Evolutionary conservation across 2,113 vertebrate genomes (phyloP).

Genomic region (Hepsetus odoe): DNA sequence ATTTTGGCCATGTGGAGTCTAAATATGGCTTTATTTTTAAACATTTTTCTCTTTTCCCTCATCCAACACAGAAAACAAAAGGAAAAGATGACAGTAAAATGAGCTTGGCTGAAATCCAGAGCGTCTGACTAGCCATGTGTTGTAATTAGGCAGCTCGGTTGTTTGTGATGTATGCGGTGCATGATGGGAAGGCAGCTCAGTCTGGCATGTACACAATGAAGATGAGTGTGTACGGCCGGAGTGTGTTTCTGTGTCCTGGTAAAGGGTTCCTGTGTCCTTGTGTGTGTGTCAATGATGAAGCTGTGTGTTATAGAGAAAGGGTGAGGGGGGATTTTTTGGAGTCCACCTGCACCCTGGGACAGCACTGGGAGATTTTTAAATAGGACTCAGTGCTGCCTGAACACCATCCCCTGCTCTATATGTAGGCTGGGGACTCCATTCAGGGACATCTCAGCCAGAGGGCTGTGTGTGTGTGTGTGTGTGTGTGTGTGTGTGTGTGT

Average conservation of each 20-base stretch:
- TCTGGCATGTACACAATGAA: not conserved
- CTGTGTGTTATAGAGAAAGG: not conserved
- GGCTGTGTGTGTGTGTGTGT: not conserved
- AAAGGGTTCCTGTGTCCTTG: constrained; percentile 4
- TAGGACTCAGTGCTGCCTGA: constrained; percentile 8
- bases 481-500: not conserved
- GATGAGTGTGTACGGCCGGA: not conserved
- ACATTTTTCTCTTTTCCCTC: not conserved
- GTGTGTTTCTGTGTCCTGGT: constrained; percentile 2
- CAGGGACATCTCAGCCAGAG: constrained; percentile 26
- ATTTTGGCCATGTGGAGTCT: no score
- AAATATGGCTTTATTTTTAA: no score
- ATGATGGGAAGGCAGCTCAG: constrained; percentile 1
- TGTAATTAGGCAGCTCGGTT: constrained; percentile 6
- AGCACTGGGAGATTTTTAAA: constrained; percentile 25
- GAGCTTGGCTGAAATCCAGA: not conserved
- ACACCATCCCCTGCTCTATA: constrained; percentile 10
- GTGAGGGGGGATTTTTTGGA: not conserved
- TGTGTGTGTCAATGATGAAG: constrained; percentile 14
- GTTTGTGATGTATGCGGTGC: constrained; percentile 22
- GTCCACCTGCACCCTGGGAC: not conserved
- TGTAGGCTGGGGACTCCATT: constrained; percentile 9
- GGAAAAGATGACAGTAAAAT: not conserved
- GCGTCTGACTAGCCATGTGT: not conserved
- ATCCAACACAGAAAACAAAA: not conserved